phyloP scores from a whole-genome alignment of 2,113 vertebrate species.

The Meriones unguiculatus region DNA sequence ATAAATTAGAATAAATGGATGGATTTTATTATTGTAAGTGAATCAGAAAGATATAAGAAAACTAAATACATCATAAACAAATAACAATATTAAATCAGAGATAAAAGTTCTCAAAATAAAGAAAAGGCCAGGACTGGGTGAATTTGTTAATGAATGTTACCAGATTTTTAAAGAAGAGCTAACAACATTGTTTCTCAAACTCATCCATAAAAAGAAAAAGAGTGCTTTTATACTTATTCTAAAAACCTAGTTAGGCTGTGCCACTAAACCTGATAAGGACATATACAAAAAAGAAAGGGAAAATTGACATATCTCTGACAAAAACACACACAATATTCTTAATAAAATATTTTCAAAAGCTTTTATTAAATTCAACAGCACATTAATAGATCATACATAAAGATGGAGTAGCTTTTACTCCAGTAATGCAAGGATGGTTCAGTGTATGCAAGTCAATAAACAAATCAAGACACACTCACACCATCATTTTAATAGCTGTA shows the following conservation, averaged over 20 bases:
- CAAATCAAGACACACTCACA: neutral
- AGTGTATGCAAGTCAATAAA: neutral
- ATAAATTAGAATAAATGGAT: neutral
- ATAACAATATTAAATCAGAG: neutral
- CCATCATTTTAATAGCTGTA: neutral
- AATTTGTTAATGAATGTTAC: neutral
- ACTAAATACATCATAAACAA: neutral
- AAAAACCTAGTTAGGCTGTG: neutral
- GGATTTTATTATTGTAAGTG: neutral
- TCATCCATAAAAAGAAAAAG: neutral
- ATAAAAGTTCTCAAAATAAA: neutral
- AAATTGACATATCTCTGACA: neutral
- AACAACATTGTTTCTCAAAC: neutral
- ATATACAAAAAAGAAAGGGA: neutral
- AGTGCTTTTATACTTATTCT: neutral
- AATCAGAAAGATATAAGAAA: neutral
- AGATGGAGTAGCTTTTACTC: neutral
- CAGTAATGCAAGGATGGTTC: neutral
- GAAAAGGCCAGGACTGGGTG: neutral
- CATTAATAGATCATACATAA: neutral
- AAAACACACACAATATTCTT: neutral
- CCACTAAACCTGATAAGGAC: neutral
- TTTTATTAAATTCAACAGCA: neutral
- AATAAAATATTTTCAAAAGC: neutral
- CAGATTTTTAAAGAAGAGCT: neutral